These are phyloP conservation scores for Cosmorhoe ocellata DNA, from an alignment of 2,888 invertebrate genomes.

Conservation along the genomic window DNA sequence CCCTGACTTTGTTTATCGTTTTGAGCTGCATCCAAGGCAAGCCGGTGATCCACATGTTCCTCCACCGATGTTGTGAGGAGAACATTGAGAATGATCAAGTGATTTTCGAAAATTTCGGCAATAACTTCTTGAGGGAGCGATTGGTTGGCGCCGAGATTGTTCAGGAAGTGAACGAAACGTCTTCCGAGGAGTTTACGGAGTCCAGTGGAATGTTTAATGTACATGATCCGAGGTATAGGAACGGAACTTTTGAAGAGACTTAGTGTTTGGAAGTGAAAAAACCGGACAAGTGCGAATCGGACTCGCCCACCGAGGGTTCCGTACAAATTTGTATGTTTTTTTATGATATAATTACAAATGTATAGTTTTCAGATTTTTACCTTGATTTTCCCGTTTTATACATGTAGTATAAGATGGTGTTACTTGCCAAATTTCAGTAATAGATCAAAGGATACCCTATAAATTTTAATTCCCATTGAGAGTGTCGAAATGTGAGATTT, in stretches of 20 bases:
- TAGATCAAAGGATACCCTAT: too few relatives aligned
- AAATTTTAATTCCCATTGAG: too few relatives aligned
- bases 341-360: too few relatives aligned
- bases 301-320: not conserved
- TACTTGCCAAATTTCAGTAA: too few relatives aligned
- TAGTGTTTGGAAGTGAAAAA: not conserved
- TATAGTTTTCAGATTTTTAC: too few relatives aligned
- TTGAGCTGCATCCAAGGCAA: slow-evolving; percentile 62
- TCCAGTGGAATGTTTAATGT: slow-evolving; percentile 40
- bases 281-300: not conserved
- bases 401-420: too few relatives aligned
- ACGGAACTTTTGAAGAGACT: slow-evolving; percentile 12
- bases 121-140: slow-evolving; percentile 63
- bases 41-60: slow-evolving; percentile 62
- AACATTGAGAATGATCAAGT: slow-evolving; percentile 70
- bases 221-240: slow-evolving; percentile 39
- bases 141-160: slow-evolving; percentile 51
- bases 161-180: slow-evolving; percentile 42
- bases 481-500: too few relatives aligned
- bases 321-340: too few relatives aligned
- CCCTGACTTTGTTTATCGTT: slow-evolving; percentile 60
- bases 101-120: slow-evolving; percentile 62
- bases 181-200: slow-evolving; percentile 35
- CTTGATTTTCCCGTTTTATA: too few relatives aligned
- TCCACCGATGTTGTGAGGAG: slow-evolving; percentile 63